Evolutionary conservation across 2,888 invertebrate species (phyloP), one percentile per base, ranked within the genome.

Genomic region (Leuctra nigra): DNA sequence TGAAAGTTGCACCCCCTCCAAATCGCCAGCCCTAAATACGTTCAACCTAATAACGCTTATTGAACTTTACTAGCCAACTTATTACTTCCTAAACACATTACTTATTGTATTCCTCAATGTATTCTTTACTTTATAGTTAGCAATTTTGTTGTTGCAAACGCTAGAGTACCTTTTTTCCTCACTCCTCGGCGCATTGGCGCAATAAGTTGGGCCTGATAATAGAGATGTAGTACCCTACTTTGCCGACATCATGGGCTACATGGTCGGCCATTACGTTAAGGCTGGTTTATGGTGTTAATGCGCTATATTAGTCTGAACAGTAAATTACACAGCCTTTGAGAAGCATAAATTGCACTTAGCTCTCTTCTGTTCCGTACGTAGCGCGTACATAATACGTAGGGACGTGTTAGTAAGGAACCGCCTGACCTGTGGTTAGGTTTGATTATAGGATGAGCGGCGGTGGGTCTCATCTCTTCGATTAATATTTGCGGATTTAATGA

Each of bases 221-320:
- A 73, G 72, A 73, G 73, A 73, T 72, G 71, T 73, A 73, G 72
- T 72, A 72, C 72, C 71, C 70, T 71, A 72, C 71, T 70, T 68
- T 70, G 36, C 54, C 47, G 39, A 22, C 69, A 70, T 71, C 68
- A 66, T 66, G 53, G n/a, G 36, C 47, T 47, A 50, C 50, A 54
- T 54, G 56, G 57, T 55, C 57, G 66, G 68, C 71, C 70, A 72
- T 73, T 73, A 72, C 70, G 65, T 67, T 70, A 71, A 72, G 72
- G 69, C 71, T 72, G 72, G 67, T 73, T 73, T 72, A 73, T 71
- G 72, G 72, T 70, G 72, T 70, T 72, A 73, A 73, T 72, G 72
- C 70, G 72, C 70, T 68, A 70, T 70, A 70, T 71, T 70, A 70
- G 55, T 70, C 67, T 67, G 62, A 61, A 63, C 66, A 66, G 68